These are phyloP conservation scores for Epirrhoe alternata DNA, from an alignment of 2,888 invertebrate genomes.

Conservation along the genomic window DNA sequence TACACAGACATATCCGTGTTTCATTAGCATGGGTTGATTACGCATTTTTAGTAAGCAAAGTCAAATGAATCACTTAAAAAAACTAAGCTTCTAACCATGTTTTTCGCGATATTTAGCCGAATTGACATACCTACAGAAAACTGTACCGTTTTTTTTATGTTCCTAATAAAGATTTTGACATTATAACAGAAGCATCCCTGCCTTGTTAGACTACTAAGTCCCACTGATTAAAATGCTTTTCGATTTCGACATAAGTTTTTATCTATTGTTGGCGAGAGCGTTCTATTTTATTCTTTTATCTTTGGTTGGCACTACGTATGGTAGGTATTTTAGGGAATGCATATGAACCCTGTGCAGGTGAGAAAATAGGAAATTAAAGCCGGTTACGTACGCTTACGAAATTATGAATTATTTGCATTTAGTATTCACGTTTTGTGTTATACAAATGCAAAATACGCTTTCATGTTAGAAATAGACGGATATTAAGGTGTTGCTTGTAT, in stretches of 20 bases:
- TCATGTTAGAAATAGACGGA: neutral
- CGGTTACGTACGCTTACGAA: conserved; percentile 22
- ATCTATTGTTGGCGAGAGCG: neutral
- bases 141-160: no score
- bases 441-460: neutral
- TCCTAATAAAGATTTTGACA: no score
- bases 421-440: conserved; percentile 18
- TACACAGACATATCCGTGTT: no score
- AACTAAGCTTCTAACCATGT: no score
- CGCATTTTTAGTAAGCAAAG: no score
- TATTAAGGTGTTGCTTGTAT: neutral
- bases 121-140: no score
- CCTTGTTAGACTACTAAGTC: no score
- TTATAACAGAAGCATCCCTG: no score
- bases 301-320: conserved; percentile 24
- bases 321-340: conserved; percentile 41
- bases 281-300: conserved; percentile 17
- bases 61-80: no score
- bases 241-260: neutral
- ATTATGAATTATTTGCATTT: conserved; percentile 35
- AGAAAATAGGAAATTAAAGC: conserved; percentile 42
- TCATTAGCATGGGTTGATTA: no score
- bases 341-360: conserved; percentile 35
- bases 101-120: no score
- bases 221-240: no score